Evolutionary conservation across 2,797 vertebrate species (phyloP), one percentile per base, ranked within the genome.

Genomic region (Yasuhikotakia modesta): DNA sequence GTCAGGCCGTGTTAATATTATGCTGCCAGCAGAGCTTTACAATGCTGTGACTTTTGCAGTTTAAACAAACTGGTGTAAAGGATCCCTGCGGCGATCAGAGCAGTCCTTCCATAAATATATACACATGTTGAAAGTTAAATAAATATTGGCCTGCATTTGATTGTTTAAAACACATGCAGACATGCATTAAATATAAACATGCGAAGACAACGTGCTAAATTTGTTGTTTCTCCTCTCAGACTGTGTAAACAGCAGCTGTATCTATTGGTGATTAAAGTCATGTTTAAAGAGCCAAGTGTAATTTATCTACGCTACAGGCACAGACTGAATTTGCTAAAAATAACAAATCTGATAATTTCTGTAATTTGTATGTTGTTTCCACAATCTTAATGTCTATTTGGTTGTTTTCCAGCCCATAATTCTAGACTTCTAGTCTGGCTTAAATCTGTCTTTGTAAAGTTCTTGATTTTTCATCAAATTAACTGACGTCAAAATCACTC

Each of bases 1-100:
- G 64, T 65, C 78, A 63, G 22, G 64, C 81, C 63, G 39, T 78
- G 69, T 80, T 71, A 80, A 80, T 63, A 74, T 61, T 77, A 71
- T 21, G 60, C 53, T 52, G 27, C 45, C 73, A 46, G 68, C 55
- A 17, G 27, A 64, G 24, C 46, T 45, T 57, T 61, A 81, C 50
- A 52, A 16, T 24, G 14, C 50, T 60, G 52, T 67, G 27, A 69
- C 58, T 64, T 58, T 30, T 16, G n/a, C 50, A 13, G 46, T 76
- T 76, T 76, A 76, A 76, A 76, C 39, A 76, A 75, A 75, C 63
- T 75, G 35, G 32, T 22, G 52, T 76, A 67, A 64, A 22, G 0
- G 69, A 43, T 39, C 46, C 30, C 58, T 70, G 66, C 53, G 52
- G 35, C 50, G 46, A 70, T 74, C 53, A 50, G 27, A 53, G 17